These are phyloP conservation scores for Drosophila hydei DNA, from an alignment of 1,140 invertebrate species.

Conservation along the genomic window DNA sequence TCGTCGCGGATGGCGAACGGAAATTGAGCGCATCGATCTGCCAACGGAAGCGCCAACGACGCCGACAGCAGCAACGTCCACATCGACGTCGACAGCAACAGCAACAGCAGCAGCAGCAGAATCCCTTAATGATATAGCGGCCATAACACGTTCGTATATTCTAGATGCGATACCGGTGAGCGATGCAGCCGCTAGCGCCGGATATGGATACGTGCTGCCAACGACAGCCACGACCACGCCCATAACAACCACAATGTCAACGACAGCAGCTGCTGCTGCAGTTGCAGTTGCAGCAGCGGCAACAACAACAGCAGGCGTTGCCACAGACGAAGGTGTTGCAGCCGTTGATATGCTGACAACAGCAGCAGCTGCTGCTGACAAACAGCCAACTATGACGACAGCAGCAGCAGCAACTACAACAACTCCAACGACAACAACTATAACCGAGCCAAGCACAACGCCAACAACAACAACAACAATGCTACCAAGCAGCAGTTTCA, in stretches of 20 bases:
- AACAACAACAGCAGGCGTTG: background rate
- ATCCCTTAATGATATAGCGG: slow-evolving; percentile 50
- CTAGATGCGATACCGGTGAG: slow-evolving; percentile 73
- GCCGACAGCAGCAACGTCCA: slow-evolving; percentile 40
- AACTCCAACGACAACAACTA: slow-evolving; percentile 28
- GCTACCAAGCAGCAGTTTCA: slow-evolving; percentile 75
- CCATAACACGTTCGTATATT: slow-evolving; percentile 74
- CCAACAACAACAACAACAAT: slow-evolving; percentile 61
- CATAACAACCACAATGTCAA: slow-evolving; percentile 28
- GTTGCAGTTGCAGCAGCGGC: slow-evolving; percentile 6
- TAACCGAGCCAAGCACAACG: slow-evolving; percentile 29
- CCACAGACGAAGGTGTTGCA: slow-evolving; percentile 12
- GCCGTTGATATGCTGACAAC: slow-evolving; percentile 31
- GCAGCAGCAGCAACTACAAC: slow-evolving; percentile 35
- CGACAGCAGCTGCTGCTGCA: slow-evolving; percentile 14
- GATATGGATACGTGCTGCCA: slow-evolving; percentile 42
- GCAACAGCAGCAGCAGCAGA: slow-evolving; percentile 36
- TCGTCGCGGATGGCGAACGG: slow-evolving; percentile 80
- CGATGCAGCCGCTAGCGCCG: slow-evolving; percentile 45
- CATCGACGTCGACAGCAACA: slow-evolving; percentile 14
- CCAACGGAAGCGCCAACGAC: slow-evolving; percentile 70
- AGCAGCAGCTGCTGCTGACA: slow-evolving; percentile 17
- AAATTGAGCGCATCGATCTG: slow-evolving; percentile 83
- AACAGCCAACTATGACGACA: slow-evolving; percentile 23
- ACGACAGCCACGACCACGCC: slow-evolving; percentile 19